Base-by-base conservation (phyloP, 2,113 vertebrate species). In the Protomyctophum bolini region DNA sequence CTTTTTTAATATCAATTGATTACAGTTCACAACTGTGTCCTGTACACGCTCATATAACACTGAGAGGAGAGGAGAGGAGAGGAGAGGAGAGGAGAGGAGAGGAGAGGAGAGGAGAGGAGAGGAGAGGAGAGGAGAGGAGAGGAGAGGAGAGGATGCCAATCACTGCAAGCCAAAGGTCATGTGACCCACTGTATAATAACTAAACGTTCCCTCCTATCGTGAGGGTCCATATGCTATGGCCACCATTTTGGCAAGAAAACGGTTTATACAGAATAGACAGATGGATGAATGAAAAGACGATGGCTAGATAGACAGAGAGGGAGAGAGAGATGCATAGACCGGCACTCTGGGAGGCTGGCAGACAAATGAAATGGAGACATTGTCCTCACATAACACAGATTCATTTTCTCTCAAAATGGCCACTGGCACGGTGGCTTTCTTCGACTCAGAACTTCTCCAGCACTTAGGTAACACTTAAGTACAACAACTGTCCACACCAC, bases 111-210 rank as follows among this genome's bases (percentile, higher is more conserved):
- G 46, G 10, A 55, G 61, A 68, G 54, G 56, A 63, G 58, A 52
- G 71, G 15, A 75, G 48, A 61, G 74, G 14, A 7, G 58, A 21
- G 57, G 58, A 51, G 21, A 50, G 46, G 10, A 55, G 61, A 68
- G 54, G 56, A 63, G 58, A 52, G 71, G 15, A 75, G 48, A 61
- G 74, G 14, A 7, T 21, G 21, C 12, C 46, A 83, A 84, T 84
- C 77, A 71, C 59, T 61, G 66, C 75, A 71, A 68, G 74, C 76
- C 76, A 79, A 54, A 10, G 77, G 57, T 73, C 74, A 54, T 55
- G 50, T n/a, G 46, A 72, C 12, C 2, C 10, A 7, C 10, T 8
- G 29, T 41, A 58, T 70, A 51, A 51, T 45, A 29, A 69, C 21
- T 33, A 56, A 28, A 11, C 11, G 4, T 50, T 50, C 47, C 51